Percentiles rank a stretch among this genome's conserved stretches.
phyloP scores from a whole-genome alignment of 2,113 vertebrate species.

The Paraplagusia blochii region DNA sequence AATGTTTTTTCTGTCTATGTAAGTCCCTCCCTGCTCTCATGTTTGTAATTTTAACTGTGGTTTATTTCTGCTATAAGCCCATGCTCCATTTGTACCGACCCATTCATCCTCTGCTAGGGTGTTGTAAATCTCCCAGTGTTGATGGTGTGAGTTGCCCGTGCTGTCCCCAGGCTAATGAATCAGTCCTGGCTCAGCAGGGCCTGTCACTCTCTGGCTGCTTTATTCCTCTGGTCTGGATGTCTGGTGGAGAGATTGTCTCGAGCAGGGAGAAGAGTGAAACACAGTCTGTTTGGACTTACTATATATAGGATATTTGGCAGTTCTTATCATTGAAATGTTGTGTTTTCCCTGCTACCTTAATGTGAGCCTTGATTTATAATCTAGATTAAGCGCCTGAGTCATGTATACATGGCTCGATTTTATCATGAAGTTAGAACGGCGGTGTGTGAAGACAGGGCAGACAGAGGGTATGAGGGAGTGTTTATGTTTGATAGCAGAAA shows the following conservation, averaged over 20 bases:
- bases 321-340: slow-evolving; percentile 15
- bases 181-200: slow-evolving; percentile 39
- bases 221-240: slow-evolving; percentile 28
- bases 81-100: slow-evolving; percentile 18
- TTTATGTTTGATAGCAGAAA: slow-evolving; percentile 29
- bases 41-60: background rate
- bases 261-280: background rate
- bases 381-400: background rate
- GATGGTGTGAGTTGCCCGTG: slow-evolving; percentile 29
- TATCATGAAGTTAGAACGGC: slow-evolving; percentile 11
- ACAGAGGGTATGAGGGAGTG: slow-evolving; percentile 11
- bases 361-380: background rate
- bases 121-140: slow-evolving; percentile 38
- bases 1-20: background rate
- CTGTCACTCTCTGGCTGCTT: slow-evolving; percentile 33
- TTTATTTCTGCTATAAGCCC: slow-evolving; percentile 3
- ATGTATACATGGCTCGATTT: background rate
- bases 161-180: slow-evolving; percentile 47
- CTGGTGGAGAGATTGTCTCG: slow-evolving; percentile 1
- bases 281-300: slow-evolving; percentile 5
- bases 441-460: slow-evolving; percentile 25
- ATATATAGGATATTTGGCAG: slow-evolving; percentile 1
- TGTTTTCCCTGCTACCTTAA: slow-evolving; percentile 1
- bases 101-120: background rate
- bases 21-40: background rate